Evolutionary conservation across 2,888 invertebrate species (phyloP).

Genomic region (Boloria euphrosyne): DNA sequence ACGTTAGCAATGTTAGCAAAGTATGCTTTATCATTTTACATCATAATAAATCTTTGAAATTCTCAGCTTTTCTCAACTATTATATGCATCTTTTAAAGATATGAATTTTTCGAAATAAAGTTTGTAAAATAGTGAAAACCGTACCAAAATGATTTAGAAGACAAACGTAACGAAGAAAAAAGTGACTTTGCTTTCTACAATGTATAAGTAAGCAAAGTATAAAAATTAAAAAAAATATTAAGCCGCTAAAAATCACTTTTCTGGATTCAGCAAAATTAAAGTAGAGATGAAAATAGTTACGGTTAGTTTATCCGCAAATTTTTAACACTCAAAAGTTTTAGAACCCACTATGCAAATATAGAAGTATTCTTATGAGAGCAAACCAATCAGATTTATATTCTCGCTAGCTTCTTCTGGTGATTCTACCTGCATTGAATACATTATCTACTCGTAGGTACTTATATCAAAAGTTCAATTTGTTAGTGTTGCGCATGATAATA

Average conservation of each 20-base stretch:
- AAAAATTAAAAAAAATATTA: conserved; percentile 1
- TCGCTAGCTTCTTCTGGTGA: not conserved
- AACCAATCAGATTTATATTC: conserved; percentile 11
- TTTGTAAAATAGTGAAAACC: too few relatives aligned
- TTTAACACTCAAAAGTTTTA: conserved; percentile 27
- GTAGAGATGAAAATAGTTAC: conserved; percentile 26
- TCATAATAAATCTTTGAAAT: too few relatives aligned
- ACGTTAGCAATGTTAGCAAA: too few relatives aligned
- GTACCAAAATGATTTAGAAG: too few relatives aligned
- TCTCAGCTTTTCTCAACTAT: too few relatives aligned
- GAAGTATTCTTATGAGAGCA: conserved; percentile 25
- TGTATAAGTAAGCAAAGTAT: not conserved
- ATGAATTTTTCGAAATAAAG: too few relatives aligned
- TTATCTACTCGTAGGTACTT: too few relatives aligned
- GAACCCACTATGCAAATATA: conserved; percentile 27
- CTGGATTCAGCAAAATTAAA: conserved; percentile 14
- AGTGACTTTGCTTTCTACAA: not conserved
- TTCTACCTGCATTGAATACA: not conserved
- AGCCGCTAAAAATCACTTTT: conserved; percentile 16
- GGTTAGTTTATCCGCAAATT: conserved; percentile 26
- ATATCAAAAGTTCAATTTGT: too few relatives aligned
- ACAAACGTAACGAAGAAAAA: too few relatives aligned
- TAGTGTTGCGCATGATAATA: too few relatives aligned
- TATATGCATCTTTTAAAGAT: too few relatives aligned
- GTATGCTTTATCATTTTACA: too few relatives aligned